Base-by-base conservation (phyloP, 2,888 invertebrate species). In the Phortica okadai region DNA sequence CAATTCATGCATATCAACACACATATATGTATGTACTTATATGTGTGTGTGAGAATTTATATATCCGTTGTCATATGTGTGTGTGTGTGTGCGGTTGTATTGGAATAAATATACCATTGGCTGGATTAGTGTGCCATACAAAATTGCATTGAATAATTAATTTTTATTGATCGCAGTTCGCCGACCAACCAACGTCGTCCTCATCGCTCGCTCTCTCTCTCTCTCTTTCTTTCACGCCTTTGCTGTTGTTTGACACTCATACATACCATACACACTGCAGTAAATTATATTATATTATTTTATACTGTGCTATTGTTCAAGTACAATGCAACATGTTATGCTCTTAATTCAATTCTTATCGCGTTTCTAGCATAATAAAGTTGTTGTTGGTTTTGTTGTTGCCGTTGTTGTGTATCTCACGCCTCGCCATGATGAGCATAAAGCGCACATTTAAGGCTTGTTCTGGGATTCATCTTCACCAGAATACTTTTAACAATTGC, bases 111-210 rank as follows among this genome's bases (percentile, higher is more conserved):
- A 80, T 81, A 81, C 80, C 75, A 79, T 78, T 80, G 83, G 70
- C 56, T 77, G 77, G 82, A 78, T 84, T 80, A 81, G 79, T 80
- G 80, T 76, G 78, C 14, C 73, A 81, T 81, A 81, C 82, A 82
- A 83, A 86, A 83, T 84, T 77, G 80, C 81, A 83, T 81, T 89
- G 82, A 90, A 89, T 90, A 89, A 85, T 87, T 89, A 83, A 90
- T 81, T 81, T 87, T 87, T 89, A 90, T 90, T 84, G 89, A 89
- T 84, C 82, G 87, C 16, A 16, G n/a, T 16, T 5, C 16, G n/a
- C 56, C 6, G 11, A 14, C 56, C 56, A 56, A 56, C 62, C 59
- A 59, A 21, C 16, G 4, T 4, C 33, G 33, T 33, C 33, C 3
- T 33, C 33, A 33, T 33, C 33, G 33, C 33, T 33, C 21, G 21